Base-by-base conservation (phyloP, 2,888 invertebrate genomes). In the Dryobotodes eremita region DNA sequence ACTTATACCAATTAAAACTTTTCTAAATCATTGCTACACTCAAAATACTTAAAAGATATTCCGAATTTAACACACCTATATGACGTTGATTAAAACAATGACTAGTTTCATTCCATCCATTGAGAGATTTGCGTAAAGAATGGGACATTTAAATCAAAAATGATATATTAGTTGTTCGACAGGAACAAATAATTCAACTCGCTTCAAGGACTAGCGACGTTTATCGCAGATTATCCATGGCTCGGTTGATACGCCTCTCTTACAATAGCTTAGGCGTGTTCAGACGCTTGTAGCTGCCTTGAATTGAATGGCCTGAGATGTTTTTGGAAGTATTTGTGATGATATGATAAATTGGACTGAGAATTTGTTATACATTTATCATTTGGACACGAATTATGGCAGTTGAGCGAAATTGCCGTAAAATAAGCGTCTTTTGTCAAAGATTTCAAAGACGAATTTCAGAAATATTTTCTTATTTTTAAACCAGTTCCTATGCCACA, bases 211-310 rank as follows among this genome's bases (percentile, higher is more conserved):
- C 85, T 79, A 85, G 80, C 86, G 92, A 92, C 93, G 93, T 94
- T 94, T 94, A 95, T 94, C 91, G 89, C 90, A 87, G 92, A 95
- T 96, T 95, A 94, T 94, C 89, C 88, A 94, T 91, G 94, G 91
- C 85, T 88, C 86, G 88, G 80, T 92, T 91, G 92, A 91, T 92
- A 92, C 90, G 90, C 87, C 83, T 78, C 55, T 88, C 84, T 85
- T 86, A 91, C 92, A 92, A 92, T 91, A 71, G 86, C 80, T 74
- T 69, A 86, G 79, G 80, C 73, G 75, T 79, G 82, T 83, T 74
- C 70, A 84, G 79, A 84, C 66, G 73, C 75, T 75, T 53, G 55
- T 71, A 80, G 66, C 82, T 87, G 85, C 84, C 84, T 81, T 88
- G 86, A 75, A 80, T 84, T 84, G 26, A 64, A 84, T 70, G 61